Base-by-base conservation (phyloP, 1,140 invertebrate genomes). In the Samia ricini region DNA sequence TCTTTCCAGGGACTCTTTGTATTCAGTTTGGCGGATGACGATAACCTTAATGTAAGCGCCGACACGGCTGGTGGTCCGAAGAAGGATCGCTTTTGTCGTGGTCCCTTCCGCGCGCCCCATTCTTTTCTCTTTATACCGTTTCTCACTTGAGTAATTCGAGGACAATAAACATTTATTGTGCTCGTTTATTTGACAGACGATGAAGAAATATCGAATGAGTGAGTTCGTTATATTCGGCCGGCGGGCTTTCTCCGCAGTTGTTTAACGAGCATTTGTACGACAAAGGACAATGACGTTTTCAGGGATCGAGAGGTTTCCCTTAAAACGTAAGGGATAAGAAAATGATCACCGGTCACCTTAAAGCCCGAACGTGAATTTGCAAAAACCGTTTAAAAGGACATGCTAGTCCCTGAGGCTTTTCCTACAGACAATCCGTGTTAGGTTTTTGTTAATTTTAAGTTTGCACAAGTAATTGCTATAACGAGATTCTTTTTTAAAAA, bases 31-130 rank as follows among this genome's bases (percentile, higher is more conserved):
- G 85, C 77, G 79, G 79, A 79, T 84, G 79, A 79, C 79, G 86
- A 89, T 89, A 89, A 86, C 86, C 83, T 83, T 89, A 89, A 89
- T 89, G 86, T 89, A 89, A 86, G 86, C 86, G 82, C 61, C 79
- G 83, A 82, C 87, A 89, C 83, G 85, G 85, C 79, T 85, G 84
- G 77, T 81, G 84, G 84, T 85, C 83, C 82, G 77, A 79, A 88
- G 83, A 89, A 86, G 83, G 86, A 89, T 88, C 75, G 83, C 83
- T 78, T 85, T 89, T 89, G 86, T 89, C 80, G 79, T 71, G 71
- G 85, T 83, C 83, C 83, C 81, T 86, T 88, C 83, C 82, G 77
- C 68, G 72, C 79, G 74, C 76, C 70, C 79, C 72, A 89, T 88
- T 88, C 85, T 89, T 89, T 89, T 85, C 83, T 81, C 78, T 85